Percentiles rank a stretch among this genome's conserved stretches.
Conservation (phyloP, 2,888 invertebrate genomes). For the Tethea ocularis region DNA sequence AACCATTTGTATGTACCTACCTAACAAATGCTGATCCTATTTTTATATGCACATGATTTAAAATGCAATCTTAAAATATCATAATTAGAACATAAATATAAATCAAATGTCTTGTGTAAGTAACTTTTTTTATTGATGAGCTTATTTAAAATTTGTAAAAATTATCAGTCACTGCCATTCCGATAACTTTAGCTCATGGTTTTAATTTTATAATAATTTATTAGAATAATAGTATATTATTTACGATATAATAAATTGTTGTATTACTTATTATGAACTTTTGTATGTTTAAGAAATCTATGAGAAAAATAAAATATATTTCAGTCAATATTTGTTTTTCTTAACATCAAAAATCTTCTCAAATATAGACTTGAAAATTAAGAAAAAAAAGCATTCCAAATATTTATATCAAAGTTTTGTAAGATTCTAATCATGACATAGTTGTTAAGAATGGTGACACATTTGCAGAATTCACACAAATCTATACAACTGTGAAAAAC, state of each 20-base stretch:
- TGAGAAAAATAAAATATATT: conserved; percentile 38
- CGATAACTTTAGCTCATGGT: conserved; percentile 5
- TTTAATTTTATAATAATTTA: conserved; percentile 3
- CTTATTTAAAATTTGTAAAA: conserved; percentile 19
- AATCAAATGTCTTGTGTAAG: not conserved
- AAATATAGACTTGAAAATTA: not conserved
- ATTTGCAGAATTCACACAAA: not conserved
- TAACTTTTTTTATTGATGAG: conserved; percentile 1
- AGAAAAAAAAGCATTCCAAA: not conserved
- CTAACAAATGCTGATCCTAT: conserved; percentile 50
- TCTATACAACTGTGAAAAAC: not conserved
- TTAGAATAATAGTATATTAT: conserved; percentile 4
- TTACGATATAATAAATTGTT: conserved; percentile 16
- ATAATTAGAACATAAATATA: conserved; percentile 12
- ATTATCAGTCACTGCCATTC: conserved; percentile 43
- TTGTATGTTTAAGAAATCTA: conserved; percentile 34
- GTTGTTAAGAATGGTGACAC: not conserved
- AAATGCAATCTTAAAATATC: conserved; percentile 27
- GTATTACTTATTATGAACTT: conserved; percentile 22
- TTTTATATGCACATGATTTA: conserved; percentile 67
- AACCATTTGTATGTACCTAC: conserved; percentile 57
- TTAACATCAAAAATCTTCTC: conserved; percentile 6
- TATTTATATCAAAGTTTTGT: not conserved
- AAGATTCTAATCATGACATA: not conserved
- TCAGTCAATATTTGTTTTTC: conserved; percentile 32